Evolutionary conservation across 2,113 vertebrate genomes (phyloP).

Genomic region (Rhipidura dahli): DNA sequence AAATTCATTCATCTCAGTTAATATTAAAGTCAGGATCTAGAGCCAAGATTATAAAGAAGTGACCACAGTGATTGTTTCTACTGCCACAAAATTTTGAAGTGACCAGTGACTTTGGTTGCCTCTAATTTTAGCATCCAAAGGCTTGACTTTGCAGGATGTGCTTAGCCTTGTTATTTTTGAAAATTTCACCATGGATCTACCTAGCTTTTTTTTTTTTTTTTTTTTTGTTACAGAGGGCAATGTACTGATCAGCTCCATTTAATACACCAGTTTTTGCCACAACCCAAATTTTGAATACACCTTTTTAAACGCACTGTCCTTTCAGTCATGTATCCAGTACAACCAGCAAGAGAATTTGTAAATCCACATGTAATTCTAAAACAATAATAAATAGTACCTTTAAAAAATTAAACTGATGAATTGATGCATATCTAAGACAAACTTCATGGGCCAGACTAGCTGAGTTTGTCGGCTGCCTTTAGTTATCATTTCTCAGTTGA

Average conservation of each 20-base stretch:
- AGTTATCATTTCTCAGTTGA: not conserved
- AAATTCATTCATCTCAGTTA: not conserved
- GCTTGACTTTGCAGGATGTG: not conserved
- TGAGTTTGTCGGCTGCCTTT: not conserved
- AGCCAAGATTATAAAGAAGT: not conserved
- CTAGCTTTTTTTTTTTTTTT: not conserved
- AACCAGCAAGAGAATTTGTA: not conserved
- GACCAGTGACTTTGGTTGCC: not conserved
- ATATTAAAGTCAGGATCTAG: not conserved
- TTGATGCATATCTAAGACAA: not conserved
- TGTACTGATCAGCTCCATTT: not conserved
- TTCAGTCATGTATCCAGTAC: not conserved
- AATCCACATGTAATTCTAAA: not conserved
- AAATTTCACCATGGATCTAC: not conserved
- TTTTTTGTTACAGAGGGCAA: not conserved
- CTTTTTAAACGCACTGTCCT: not conserved
- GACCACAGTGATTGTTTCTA: not conserved
- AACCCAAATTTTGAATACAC: not conserved
- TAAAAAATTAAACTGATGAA: not conserved
- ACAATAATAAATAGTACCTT: not conserved
- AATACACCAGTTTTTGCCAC: not conserved
- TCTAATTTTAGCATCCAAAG: not conserved
- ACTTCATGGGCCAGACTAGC: not conserved
- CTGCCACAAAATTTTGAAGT: not conserved
- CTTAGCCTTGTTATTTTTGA: not conserved